Conservation (phyloP, 2,888 invertebrate species). For the Drosophila lutescens region DNA sequence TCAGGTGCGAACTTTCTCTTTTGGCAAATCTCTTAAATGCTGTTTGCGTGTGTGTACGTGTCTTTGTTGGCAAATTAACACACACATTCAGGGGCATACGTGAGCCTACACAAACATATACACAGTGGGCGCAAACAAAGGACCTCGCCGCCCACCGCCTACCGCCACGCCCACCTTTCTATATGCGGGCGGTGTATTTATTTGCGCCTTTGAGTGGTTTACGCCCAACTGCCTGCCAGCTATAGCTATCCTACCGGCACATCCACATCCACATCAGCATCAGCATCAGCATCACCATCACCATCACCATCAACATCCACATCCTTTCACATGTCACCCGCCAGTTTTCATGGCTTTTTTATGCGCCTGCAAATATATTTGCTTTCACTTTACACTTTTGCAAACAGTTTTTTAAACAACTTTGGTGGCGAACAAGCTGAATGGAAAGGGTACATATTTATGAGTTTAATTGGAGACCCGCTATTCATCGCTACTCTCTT, state of each 20-base stretch:
- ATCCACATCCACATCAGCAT: conserved; percentile 3
- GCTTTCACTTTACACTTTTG: conserved; percentile 46
- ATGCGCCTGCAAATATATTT: conserved; percentile 32
- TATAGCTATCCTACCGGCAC: conserved; percentile 9
- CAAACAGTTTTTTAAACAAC: conserved; percentile 47
- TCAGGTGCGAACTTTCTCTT: conserved; percentile 48
- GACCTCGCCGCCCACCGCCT: conserved; percentile 43
- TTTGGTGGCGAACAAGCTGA: conserved; percentile 20
- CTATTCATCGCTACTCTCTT: not conserved
- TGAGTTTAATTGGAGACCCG: conserved; percentile 32
- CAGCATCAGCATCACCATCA: not conserved
- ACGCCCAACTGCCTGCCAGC: conserved; percentile 31
- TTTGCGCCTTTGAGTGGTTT: conserved; percentile 67
- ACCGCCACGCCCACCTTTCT: conserved; percentile 19
- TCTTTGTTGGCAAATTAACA: conserved; percentile 76
- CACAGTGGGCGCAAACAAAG: conserved; percentile 58
- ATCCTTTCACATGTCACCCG: conserved; percentile 26
- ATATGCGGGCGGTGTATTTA: conserved; percentile 67
- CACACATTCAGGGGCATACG: conserved; percentile 49
- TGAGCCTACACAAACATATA: conserved; percentile 69
- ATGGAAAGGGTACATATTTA: conserved; percentile 35
- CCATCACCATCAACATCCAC: not conserved
- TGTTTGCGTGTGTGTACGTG: conserved; percentile 71
- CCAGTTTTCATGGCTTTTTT: conserved; percentile 42
- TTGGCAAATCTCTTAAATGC: conserved; percentile 67